Conservation (phyloP, 92 coral and sea anemone genomes). For the Actinostola sp. region DNA sequence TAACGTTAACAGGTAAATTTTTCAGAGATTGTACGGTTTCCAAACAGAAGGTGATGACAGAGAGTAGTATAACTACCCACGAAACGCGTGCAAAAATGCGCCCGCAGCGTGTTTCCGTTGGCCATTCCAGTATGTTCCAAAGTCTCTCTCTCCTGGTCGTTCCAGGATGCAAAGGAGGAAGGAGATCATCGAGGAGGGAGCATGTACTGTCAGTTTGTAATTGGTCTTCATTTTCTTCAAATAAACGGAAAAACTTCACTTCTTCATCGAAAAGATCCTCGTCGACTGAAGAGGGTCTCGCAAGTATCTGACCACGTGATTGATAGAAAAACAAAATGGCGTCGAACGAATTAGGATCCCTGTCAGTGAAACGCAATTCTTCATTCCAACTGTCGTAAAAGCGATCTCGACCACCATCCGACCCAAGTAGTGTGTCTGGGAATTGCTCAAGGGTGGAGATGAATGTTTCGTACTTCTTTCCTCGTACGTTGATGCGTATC, state of each 20-base stretch:
- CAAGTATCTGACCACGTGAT: slow-evolving; percentile 89
- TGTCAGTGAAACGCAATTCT: slow-evolving; percentile 61
- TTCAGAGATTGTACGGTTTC: slow-evolving; percentile 71
- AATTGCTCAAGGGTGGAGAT: slow-evolving; percentile 78
- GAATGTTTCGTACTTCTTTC: slow-evolving; percentile 75
- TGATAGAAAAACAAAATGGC: slow-evolving; percentile 91
- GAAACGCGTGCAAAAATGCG: slow-evolving; percentile 57
- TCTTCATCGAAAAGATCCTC: slow-evolving; percentile 76
- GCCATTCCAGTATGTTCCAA: slow-evolving; percentile 79
- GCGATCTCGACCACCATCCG: slow-evolving; percentile 57
- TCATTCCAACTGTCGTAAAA: slow-evolving; percentile 66
- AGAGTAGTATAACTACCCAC: slow-evolving; percentile 60
- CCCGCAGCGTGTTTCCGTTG: slow-evolving; percentile 49
- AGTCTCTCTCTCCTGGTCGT: slow-evolving; percentile 19
- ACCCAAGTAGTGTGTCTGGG: slow-evolving; percentile 90
- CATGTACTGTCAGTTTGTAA: not conserved
- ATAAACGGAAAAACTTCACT: slow-evolving; percentile 73
- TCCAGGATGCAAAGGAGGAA: not conserved
- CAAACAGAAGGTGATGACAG: slow-evolving; percentile 81
- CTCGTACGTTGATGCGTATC: slow-evolving; percentile 79
- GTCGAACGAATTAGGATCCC: slow-evolving; percentile 81
- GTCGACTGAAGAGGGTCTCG: slow-evolving; percentile 79
- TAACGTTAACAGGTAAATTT: not conserved
- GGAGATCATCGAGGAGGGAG: not conserved
- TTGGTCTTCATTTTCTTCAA: slow-evolving; percentile 23